A percentile compares a stretch with the other conserved stretches of the same genome.
phyloP scores from a whole-genome alignment of 2,888 invertebrate species.

The Margaritifera margaritifera region DNA sequence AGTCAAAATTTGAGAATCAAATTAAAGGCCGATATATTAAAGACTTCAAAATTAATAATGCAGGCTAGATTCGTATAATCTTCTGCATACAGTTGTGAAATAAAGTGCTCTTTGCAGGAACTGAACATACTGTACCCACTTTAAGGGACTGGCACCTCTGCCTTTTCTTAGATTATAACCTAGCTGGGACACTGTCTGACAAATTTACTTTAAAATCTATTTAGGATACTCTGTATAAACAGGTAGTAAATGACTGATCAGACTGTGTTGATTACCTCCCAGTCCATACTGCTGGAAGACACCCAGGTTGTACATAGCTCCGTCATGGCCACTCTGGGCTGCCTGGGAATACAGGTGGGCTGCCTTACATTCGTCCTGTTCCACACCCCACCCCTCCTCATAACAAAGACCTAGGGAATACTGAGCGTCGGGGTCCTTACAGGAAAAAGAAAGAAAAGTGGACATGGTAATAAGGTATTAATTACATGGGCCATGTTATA shows the following conservation, averaged over 20 bases:
- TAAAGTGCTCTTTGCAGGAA: too few relatives aligned
- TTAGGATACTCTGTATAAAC: neutral
- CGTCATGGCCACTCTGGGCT: slow-evolving; percentile 54
- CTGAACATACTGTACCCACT: too few relatives aligned
- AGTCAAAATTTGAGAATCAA: too few relatives aligned
- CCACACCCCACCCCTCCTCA: slow-evolving; percentile 65
- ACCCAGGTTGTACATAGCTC: slow-evolving; percentile 59
- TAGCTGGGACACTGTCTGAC: neutral
- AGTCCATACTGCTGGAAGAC: slow-evolving; percentile 56
- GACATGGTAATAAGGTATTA: neutral
- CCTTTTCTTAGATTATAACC: too few relatives aligned
- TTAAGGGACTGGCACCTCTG: too few relatives aligned
- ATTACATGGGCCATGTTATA: too few relatives aligned
- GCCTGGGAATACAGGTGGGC: slow-evolving; percentile 55
- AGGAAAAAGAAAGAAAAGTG: neutral
- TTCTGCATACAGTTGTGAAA: too few relatives aligned
- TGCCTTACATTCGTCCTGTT: slow-evolving; percentile 54
- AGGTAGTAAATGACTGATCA: neutral
- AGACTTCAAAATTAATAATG: too few relatives aligned
- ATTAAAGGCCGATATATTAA: too few relatives aligned
- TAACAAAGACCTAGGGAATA: slow-evolving; percentile 67
- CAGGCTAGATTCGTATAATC: too few relatives aligned
- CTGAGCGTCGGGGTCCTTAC: slow-evolving; percentile 60
- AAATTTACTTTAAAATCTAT: neutral
- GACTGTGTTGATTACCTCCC: slow-evolving; percentile 47